A percentile compares a stretch with the other conserved stretches of the same genome.
phyloP scores from a whole-genome alignment of 2,888 invertebrate genomes.

The Oscheius onirici region DNA sequence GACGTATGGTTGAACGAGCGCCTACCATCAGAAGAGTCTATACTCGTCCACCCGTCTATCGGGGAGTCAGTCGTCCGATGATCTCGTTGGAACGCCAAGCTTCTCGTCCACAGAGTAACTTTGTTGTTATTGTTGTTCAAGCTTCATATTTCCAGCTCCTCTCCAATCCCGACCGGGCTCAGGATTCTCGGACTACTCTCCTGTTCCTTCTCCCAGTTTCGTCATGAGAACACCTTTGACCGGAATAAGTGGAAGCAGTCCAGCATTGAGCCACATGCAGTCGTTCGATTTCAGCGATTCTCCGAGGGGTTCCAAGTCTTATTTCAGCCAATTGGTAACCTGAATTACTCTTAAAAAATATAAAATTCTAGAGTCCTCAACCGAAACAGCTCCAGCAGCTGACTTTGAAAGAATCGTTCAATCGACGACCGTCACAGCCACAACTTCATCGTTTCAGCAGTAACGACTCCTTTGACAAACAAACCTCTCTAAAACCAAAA shows the following conservation, averaged over 20 bases:
- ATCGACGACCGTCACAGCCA: not conserved
- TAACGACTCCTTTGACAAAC: not conserved
- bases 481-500: not conserved
- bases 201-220: not conserved
- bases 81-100: not conserved
- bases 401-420: not conserved
- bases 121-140: not conserved
- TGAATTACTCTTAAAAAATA: not conserved
- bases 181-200: not conserved
- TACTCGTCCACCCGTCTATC: too few relatives aligned
- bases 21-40: not conserved
- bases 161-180: slow-evolving; percentile 7
- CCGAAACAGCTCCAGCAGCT: not conserved
- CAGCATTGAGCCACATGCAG: slow-evolving; percentile 7
- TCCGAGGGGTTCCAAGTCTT: not conserved
- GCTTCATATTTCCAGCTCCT: not conserved
- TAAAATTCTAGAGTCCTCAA: not conserved
- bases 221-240: not conserved
- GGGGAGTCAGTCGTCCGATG: too few relatives aligned
- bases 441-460: not conserved
- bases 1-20: not conserved
- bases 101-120: not conserved
- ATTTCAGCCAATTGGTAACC: slow-evolving; percentile 6
- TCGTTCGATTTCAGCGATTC: not conserved
- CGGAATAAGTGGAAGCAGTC: slow-evolving; percentile 13